Percentiles rank a stretch among this genome's conserved stretches.
phyloP scores from a whole-genome alignment of 2,888 invertebrate genomes.

The Cylloceria caligata region DNA sequence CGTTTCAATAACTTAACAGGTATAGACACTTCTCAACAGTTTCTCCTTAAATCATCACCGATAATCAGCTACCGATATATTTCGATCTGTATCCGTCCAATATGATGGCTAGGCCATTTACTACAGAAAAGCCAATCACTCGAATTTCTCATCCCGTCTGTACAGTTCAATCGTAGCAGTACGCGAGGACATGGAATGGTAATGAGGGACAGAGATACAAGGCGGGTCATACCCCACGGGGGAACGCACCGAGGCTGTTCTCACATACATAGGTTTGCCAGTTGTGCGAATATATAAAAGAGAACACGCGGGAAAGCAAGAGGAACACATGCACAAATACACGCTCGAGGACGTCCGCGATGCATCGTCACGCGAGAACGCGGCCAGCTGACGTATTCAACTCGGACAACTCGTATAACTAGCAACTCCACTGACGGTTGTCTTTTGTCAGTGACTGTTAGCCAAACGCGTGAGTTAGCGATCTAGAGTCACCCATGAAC shows the following conservation, averaged over 20 bases:
- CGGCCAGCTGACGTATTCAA: slow-evolving; percentile 79
- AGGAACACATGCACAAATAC: slow-evolving; percentile 18
- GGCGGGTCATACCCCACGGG: slow-evolving; percentile 73
- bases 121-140: slow-evolving; percentile 20
- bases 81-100: background rate
- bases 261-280: slow-evolving; percentile 14
- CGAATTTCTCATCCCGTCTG: background rate
- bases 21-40: no score
- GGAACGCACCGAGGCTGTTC: slow-evolving; percentile 65
- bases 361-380: slow-evolving; percentile 82
- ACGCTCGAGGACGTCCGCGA: slow-evolving; percentile 69
- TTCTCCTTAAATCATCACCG: no score
- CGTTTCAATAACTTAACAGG: no score
- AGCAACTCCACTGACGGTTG: slow-evolving; percentile 35
- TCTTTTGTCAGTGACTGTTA: slow-evolving; percentile 34
- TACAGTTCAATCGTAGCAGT: background rate
- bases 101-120: background rate
- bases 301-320: background rate
- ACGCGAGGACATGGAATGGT: slow-evolving; percentile 74
- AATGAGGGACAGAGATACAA: slow-evolving; percentile 79
- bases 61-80: background rate
- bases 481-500: slow-evolving; percentile 7
- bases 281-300: slow-evolving; percentile 4
- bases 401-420: slow-evolving; percentile 61
- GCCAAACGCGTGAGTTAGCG: slow-evolving; percentile 14